Evolutionary conservation across 2,888 invertebrate species (phyloP), one percentile per base, ranked within the genome.

Genomic region (Anticlea derivata): DNA sequence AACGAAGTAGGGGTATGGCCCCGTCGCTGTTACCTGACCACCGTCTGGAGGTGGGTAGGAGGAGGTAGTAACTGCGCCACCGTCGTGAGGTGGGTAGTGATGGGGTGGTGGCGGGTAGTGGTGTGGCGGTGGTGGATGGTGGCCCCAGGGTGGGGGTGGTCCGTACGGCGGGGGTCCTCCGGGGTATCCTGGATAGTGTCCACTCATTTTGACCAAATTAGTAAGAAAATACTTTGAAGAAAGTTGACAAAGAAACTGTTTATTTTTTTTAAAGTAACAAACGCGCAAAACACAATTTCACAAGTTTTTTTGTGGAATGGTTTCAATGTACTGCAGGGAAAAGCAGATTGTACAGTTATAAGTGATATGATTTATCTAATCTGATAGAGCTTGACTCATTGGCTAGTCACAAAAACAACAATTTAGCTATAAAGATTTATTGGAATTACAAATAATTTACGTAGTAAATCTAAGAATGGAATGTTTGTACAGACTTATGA

Each of bases 1-100:
- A 0, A 84, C 60, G 63, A 73, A 88, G 68, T 83, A 86, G 20
- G 85, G 84, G 48, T 82, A 80, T 0, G 78, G 71, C 1, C 2
- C 17, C 2, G 52, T 64, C 2, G 65, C 66, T 0, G 61, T 64
- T 27, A 34, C 29, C 8, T 66, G 75, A 1, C 68, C 74, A 12
- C 58, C 66, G 35, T 69, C 75, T 1, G 57, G 63, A 7, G 73
- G 73, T 1, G 38, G 52, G 12, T 57, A 59, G 33, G 43, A 58
- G 1, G 61, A 59, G 5, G 53, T 37, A 41, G 38, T 23, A 2
- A 47, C 48, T 38, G 39, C 44, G 3, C 52, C 55, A n/a, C 20
- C 60, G 56, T 58, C 61, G 7, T 43, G 47, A 2, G 70, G 70
- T 0, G 67, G 68, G 11, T 54, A 59, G 1, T 55, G 62, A 46